Conservation (phyloP, 2,888 invertebrate species). For the Drosophila borealis region DNA sequence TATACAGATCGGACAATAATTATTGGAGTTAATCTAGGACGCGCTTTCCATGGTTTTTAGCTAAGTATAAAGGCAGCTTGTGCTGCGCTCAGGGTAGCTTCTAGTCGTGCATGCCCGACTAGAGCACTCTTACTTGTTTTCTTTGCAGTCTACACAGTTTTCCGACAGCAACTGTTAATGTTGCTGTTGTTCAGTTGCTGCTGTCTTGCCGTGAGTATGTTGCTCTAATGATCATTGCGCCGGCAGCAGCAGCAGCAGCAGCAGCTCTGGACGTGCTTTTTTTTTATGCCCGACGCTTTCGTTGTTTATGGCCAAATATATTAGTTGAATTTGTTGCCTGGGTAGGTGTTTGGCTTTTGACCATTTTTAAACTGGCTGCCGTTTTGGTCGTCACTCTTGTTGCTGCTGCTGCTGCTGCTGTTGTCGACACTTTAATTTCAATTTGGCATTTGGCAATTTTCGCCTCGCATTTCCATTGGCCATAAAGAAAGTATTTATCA, state of each 20-base stretch:
- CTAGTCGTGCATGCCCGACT: too few relatives aligned
- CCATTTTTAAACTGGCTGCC: constrained; percentile 73
- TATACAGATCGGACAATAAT: too few relatives aligned
- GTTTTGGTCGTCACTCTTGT: constrained; percentile 37
- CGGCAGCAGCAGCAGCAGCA: constrained; percentile 12
- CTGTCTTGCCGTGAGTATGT: constrained; percentile 26
- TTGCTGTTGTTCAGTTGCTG: constrained; percentile 27
- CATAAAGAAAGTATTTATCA: constrained; percentile 72
- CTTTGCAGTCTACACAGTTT: constrained; percentile 40
- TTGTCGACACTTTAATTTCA: constrained; percentile 76
- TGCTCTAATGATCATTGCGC: constrained; percentile 60
- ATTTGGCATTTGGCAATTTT: constrained; percentile 72
- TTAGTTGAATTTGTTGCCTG: constrained; percentile 65
- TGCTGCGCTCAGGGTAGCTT: too few relatives aligned
- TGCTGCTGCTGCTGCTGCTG: constrained; percentile 33
- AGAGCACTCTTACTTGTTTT: constrained; percentile 21
- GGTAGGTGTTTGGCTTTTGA: constrained; percentile 64
- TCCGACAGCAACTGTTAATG: constrained; percentile 42
- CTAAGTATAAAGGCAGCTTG: too few relatives aligned
- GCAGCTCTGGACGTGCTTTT: constrained; percentile 36
- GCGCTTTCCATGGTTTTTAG: too few relatives aligned
- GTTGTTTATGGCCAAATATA: constrained; percentile 78
- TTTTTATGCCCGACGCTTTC: constrained; percentile 57
- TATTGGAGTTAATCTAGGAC: too few relatives aligned
- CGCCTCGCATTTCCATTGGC: constrained; percentile 47